phyloP scores from a whole-genome alignment of 2,113 vertebrate species.

The Gasterosteus aculeatus region DNA sequence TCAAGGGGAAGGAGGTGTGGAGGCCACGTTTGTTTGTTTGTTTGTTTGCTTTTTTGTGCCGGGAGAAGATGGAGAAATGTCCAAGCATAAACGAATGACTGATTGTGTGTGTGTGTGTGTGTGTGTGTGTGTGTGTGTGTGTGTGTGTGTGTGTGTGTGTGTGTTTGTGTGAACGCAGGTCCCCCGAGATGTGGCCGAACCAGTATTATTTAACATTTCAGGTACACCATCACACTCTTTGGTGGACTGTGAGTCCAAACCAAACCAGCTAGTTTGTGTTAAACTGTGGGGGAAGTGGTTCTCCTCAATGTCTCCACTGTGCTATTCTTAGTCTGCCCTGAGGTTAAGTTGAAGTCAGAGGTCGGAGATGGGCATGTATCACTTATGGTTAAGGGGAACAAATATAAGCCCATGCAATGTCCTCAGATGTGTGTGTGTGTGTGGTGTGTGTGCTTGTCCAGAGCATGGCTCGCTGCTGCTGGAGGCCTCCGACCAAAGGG shows the following conservation, averaged over 20 bases:
- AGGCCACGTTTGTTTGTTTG: background rate
- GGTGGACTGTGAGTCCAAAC: background rate
- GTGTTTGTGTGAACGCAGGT: conserved; percentile 46
- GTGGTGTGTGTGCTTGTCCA: conserved; percentile 23
- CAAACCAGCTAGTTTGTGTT: background rate
- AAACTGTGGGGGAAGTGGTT: conserved; percentile 1
- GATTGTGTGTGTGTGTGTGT: conserved; percentile 21
- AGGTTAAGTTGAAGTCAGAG: conserved; percentile 32
- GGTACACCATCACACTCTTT: conserved; percentile 37
- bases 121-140: conserved; percentile 28
- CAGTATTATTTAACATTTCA: conserved; percentile 45
- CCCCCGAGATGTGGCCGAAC: conserved; percentile 34
- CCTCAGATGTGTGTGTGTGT: conserved; percentile 24
- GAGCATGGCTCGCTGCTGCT: conserved; percentile 28
- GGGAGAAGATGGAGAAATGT: background rate
- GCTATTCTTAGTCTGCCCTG: background rate
- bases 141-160: conserved; percentile 27
- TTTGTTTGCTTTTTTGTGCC: background rate
- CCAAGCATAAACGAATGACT: background rate
- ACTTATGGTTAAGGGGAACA: conserved; percentile 32
- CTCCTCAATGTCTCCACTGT: background rate
- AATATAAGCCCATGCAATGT: conserved; percentile 1
- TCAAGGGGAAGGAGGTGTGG: conserved; percentile 40
- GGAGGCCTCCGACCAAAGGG: conserved; percentile 51
- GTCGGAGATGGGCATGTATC: conserved; percentile 23